Base-by-base conservation (phyloP, 2,797 vertebrate species). In the Chaenodraco wilsoni region DNA sequence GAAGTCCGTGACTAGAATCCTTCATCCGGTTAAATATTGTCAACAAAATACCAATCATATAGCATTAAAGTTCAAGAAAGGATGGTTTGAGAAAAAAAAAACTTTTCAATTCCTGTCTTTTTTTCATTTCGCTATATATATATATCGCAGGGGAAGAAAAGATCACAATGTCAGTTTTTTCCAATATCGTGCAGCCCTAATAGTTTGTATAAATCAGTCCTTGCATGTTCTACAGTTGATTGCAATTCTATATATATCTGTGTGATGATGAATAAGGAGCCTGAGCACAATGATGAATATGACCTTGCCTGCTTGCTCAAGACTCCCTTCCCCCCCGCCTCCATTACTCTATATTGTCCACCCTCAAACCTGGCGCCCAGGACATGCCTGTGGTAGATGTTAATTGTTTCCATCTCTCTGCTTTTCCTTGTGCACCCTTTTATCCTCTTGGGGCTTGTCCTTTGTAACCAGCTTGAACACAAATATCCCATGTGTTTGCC, bases 351-450 rank as follows among this genome's bases (percentile, higher is more conserved):
- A n/a, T 37, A 40, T 83, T 71, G 67, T 70, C 69, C 17, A 54
- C 59, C 8, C n/a, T 60, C 41, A 19, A 62, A 40, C 49, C 56
- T 70, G 75, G 50, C 49, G 81, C 43, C 59, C 52, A 49, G 31
- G 31, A 65, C 73, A 88, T 89, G 81, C 82, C 73, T 87, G 84
- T 90, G 86, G 90, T 62, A 33, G 21, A 63, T 54, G 66, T 21
- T 87, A 83, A 91, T 86, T 78, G 77, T 79, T 92, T 80, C 86
- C 87, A 87, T 81, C 37, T 72, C 66, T 64, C 40, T 43, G 3
- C 31, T 58, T 60, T 52, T 65, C 49, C 23, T 70, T n/a, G 14
- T 65, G 17, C n/a, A 50, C 55, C 4, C 54, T 68, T 72, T 75
- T 58, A 52, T 60, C 37, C 27, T 69, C 17, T 27, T 37, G 2